These are phyloP conservation scores for Gasteruption jaculator DNA, from an alignment of 2,888 invertebrate genomes.

Conservation along the genomic window DNA sequence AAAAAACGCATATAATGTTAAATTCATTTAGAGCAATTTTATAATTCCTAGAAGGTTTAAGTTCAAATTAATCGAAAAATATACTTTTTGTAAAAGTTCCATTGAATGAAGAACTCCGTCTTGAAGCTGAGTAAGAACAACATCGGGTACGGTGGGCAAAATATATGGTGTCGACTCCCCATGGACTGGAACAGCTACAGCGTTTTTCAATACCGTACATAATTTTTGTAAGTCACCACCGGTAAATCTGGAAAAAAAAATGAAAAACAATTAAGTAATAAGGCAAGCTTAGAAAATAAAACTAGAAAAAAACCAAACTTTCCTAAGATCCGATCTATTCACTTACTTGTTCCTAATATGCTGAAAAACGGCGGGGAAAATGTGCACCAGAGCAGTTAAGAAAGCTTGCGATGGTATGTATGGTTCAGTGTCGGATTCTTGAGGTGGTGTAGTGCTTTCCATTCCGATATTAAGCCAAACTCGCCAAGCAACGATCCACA, in stretches of 20 bases:
- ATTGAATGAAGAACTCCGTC: conserved; percentile 82
- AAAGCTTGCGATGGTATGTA: conserved; percentile 92
- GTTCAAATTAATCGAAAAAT: too few species aligned
- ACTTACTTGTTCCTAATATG: conserved; percentile 73
- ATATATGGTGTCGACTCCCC: conserved; percentile 78
- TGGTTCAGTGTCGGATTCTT: conserved; percentile 55
- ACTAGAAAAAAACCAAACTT: conserved; percentile 5
- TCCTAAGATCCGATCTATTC: conserved; percentile 52
- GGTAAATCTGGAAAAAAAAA: conserved; percentile 55
- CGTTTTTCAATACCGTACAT: conserved; percentile 71
- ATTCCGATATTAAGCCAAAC: conserved; percentile 87
- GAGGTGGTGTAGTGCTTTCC: conserved; percentile 65
- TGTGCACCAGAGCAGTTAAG: conserved; percentile 89
- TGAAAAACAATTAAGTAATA: conserved; percentile 32
- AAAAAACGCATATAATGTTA: conserved; percentile 22
- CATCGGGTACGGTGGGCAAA: conserved; percentile 74
- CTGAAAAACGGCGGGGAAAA: conserved; percentile 91
- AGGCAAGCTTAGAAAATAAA: conserved; percentile 1
- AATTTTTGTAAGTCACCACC: conserved; percentile 74
- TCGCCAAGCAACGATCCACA: conserved; percentile 81
- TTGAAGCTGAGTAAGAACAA: conserved; percentile 76
- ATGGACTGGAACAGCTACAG: conserved; percentile 76
- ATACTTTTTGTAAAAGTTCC: conserved; percentile 80
- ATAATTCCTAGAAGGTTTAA: too few species aligned
- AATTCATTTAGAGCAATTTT: too few species aligned